These are phyloP conservation scores for Papilio aristodemus DNA, from an alignment of 1,140 invertebrate species.

Conservation along the genomic window DNA sequence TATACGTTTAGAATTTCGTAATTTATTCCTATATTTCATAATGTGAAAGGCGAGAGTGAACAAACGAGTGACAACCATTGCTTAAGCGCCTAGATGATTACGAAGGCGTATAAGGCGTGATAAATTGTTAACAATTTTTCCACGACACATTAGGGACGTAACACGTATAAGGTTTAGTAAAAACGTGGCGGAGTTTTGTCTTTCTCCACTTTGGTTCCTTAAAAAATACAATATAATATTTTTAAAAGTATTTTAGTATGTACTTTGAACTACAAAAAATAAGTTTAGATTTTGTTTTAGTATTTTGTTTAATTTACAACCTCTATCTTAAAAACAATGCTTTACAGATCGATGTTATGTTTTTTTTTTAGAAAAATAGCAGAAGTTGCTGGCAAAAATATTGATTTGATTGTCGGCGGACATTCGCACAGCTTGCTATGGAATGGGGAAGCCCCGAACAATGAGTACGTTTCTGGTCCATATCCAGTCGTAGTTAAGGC, in stretches of 20 bases:
- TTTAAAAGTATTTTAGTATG: too few species aligned
- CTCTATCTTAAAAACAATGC: too few species aligned
- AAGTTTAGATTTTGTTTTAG: too few species aligned
- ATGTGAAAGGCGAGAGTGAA: neutral
- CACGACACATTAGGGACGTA: conserved; percentile 4
- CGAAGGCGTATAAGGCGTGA: conserved; percentile 15
- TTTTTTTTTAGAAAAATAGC: conserved; percentile 83
- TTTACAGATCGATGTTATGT: neutral
- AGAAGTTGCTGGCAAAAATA: conserved; percentile 80
- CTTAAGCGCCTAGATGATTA: conserved; percentile 12
- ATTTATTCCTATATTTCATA: conserved; percentile 1
- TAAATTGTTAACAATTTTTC: conserved; percentile 20
- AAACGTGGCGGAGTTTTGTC: neutral
- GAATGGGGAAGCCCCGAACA: conserved; percentile 80
- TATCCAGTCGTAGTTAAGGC: conserved; percentile 85
- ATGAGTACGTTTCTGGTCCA: conserved; percentile 77
- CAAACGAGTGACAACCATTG: conserved; percentile 13
- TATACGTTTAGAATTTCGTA: neutral
- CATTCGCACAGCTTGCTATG: conserved; percentile 92
- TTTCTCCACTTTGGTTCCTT: neutral
- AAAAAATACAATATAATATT: neutral
- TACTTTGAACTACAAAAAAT: too few species aligned
- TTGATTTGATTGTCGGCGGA: conserved; percentile 91
- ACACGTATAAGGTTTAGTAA: neutral
- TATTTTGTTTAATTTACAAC: neutral